phyloP scores from a whole-genome alignment of 1,140 invertebrate species.

The Pectinophora gossypiella region DNA sequence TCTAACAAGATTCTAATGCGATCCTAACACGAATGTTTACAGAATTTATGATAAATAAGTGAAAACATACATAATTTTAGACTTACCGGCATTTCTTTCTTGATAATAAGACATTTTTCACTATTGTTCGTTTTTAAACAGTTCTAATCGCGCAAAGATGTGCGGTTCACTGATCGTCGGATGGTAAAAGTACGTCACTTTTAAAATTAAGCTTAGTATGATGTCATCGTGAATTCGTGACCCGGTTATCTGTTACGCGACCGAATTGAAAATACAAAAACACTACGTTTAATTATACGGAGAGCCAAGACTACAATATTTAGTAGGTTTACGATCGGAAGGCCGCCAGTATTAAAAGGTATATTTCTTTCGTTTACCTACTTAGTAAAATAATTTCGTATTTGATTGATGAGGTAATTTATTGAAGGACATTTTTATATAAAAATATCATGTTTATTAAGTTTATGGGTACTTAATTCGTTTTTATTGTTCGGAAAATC shows the following conservation, averaged over 20 bases:
- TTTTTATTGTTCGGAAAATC: too few relatives aligned
- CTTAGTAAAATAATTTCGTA: neutral
- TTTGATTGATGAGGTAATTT: neutral
- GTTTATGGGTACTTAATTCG: too few relatives aligned
- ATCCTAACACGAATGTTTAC: too few relatives aligned
- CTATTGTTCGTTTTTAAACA: slow-evolving; percentile 5
- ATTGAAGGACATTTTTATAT: too few relatives aligned
- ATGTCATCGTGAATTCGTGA: slow-evolving; percentile 64
- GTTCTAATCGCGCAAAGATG: slow-evolving; percentile 1
- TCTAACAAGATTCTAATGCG: too few relatives aligned
- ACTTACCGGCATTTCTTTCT: slow-evolving; percentile 44
- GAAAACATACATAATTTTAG: neutral
- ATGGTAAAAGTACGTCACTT: slow-evolving; percentile 61
- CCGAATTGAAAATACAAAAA: slow-evolving; percentile 34
- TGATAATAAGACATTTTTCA: slow-evolving; percentile 49
- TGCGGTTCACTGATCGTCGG: slow-evolving; percentile 26
- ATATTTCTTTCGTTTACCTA: too few relatives aligned
- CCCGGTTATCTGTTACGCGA: slow-evolving; percentile 45
- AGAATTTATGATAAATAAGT: slow-evolving; percentile 1
- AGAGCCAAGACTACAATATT: neutral
- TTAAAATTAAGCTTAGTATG: slow-evolving; percentile 61
- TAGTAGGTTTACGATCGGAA: neutral
- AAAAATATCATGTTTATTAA: too few relatives aligned
- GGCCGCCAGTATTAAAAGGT: neutral
- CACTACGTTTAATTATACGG: slow-evolving; percentile 12